Evolutionary conservation across 2,888 invertebrate genomes (phyloP).

Genomic region (Tipula unca): DNA sequence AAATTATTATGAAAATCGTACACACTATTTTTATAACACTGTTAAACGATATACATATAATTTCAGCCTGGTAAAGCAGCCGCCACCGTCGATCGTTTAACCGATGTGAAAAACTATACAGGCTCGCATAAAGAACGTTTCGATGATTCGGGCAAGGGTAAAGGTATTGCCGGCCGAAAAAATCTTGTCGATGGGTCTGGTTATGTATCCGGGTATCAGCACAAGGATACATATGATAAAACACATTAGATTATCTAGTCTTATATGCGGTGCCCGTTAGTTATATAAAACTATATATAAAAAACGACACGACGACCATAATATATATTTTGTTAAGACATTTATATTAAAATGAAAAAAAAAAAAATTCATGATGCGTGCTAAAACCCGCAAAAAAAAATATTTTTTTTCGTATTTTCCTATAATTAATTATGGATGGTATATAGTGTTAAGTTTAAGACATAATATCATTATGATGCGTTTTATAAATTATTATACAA

Average conservation of each 20-base stretch:
- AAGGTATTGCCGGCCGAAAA: conserved; percentile 75
- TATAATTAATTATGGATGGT: background rate
- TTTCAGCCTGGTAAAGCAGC: conserved; percentile 40
- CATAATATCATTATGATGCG: background rate
- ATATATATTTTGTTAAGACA: background rate
- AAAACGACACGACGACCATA: background rate
- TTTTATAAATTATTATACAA: background rate
- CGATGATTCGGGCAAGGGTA: conserved; percentile 75
- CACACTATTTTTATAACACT: too few relatives aligned
- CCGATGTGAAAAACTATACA: conserved; percentile 80
- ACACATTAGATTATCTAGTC: conserved; percentile 40
- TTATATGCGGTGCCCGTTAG: background rate
- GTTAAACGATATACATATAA: conserved; percentile 17
- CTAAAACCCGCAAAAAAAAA: background rate
- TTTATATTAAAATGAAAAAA: background rate
- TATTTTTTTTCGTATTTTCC: background rate
- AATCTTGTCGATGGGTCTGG: conserved; percentile 64
- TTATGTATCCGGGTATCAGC: conserved; percentile 77
- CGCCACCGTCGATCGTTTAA: conserved; percentile 56
- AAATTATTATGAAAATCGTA: too few relatives aligned
- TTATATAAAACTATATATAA: too few relatives aligned
- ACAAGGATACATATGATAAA: conserved; percentile 67
- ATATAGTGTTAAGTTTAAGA: conserved; percentile 1
- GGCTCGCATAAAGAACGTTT: conserved; percentile 82
- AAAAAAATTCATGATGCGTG: background rate